Conservation (phyloP, 2,888 invertebrate species). For the Megalurothrips usitatus region DNA sequence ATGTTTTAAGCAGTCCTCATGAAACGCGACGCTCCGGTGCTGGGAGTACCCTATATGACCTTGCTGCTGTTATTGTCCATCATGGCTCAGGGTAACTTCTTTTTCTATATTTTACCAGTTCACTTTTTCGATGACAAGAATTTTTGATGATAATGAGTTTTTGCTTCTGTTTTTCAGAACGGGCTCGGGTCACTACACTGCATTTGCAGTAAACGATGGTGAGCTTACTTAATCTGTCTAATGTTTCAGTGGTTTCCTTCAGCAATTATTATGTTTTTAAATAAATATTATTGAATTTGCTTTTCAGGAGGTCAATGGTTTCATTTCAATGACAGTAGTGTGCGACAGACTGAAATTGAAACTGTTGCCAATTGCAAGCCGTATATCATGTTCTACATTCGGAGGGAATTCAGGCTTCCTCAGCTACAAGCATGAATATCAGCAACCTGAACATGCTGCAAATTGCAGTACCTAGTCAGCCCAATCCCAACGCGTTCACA, state of each 20-base stretch:
- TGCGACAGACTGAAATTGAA: constrained; percentile 61
- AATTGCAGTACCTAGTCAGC: constrained; percentile 2
- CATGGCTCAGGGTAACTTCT: constrained; percentile 67
- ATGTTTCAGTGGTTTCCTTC: constrained; percentile 1
- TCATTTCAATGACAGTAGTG: constrained; percentile 81
- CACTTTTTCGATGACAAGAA: not conserved
- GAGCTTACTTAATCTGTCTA: constrained; percentile 34
- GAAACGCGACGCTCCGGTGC: constrained; percentile 61
- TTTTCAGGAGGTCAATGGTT: constrained; percentile 63
- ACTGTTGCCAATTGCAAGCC: constrained; percentile 74
- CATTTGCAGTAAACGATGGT: constrained; percentile 71
- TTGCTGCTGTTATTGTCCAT: constrained; percentile 76
- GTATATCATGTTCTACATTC: constrained; percentile 79
- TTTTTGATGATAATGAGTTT: constrained; percentile 4
- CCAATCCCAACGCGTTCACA: constrained; percentile 23
- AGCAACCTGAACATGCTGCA: not conserved
- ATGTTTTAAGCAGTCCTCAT: constrained; percentile 62
- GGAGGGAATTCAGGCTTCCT: constrained; percentile 56
- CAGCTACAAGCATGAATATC: not conserved
- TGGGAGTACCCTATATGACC: constrained; percentile 66
- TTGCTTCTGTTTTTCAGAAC: constrained; percentile 56
- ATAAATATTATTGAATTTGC: constrained; percentile 24
- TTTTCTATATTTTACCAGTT: not conserved
- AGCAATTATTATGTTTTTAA: too few relatives aligned
- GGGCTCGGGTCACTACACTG: constrained; percentile 80